Conservation (phyloP, 1,140 invertebrate genomes). For the Pogonus chalceus region DNA sequence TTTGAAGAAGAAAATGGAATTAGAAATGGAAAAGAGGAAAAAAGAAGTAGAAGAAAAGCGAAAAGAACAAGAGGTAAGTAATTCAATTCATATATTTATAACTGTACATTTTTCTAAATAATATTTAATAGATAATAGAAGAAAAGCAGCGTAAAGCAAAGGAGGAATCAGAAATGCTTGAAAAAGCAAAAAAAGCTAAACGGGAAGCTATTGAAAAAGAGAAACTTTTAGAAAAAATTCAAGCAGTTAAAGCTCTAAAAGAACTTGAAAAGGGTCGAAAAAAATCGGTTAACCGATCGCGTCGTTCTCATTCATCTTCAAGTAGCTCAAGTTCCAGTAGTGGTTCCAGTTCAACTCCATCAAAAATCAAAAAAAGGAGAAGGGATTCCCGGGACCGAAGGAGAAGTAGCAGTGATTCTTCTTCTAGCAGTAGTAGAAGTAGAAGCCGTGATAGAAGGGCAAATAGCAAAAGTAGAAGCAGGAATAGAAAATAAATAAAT, state of each 20-base stretch:
- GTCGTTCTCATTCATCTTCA: slow-evolving; percentile 11
- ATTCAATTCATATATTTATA: slow-evolving; percentile 1
- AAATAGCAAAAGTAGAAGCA: too few species aligned
- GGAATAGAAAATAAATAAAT: too few species aligned
- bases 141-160: slow-evolving; percentile 36
- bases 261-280: slow-evolving; percentile 19
- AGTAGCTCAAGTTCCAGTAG: slow-evolving; percentile 19
- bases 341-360: slow-evolving; percentile 1
- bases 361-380: background rate
- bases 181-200: slow-evolving; percentile 37
- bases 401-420: slow-evolving; percentile 12
- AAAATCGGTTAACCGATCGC: slow-evolving; percentile 17
- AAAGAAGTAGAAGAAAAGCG: slow-evolving; percentile 28
- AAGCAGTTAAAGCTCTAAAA: slow-evolving; percentile 29
- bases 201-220: slow-evolving; percentile 32
- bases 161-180: slow-evolving; percentile 39
- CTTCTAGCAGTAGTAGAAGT: slow-evolving; percentile 9
- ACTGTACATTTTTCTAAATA: background rate
- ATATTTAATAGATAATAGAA: slow-evolving; percentile 31
- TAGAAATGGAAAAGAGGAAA: slow-evolving; percentile 35
- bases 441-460: background rate
- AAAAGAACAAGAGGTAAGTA: slow-evolving; percentile 22
- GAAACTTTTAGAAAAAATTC: slow-evolving; percentile 27
- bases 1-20: slow-evolving; percentile 45
- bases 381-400: background rate